phyloP scores from a whole-genome alignment of 2,113 vertebrate species.

The Montifringilla adamsi region DNA sequence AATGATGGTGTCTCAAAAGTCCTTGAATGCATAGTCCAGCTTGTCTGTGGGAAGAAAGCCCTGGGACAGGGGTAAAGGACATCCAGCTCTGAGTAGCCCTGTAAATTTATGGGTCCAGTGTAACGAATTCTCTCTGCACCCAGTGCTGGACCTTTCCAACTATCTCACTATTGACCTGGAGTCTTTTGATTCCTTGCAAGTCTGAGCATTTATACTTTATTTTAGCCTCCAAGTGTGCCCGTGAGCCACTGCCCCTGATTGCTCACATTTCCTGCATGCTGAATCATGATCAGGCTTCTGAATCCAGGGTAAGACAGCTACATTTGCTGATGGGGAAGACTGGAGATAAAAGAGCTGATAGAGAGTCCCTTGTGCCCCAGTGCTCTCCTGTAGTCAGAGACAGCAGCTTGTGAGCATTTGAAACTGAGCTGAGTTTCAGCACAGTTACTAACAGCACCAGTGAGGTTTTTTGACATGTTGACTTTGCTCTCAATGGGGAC shows the following conservation, averaged over 20 bases:
- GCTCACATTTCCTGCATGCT: background rate
- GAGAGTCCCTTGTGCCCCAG: background rate
- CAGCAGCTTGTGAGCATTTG: background rate
- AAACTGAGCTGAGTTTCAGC: background rate
- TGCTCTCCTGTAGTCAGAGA: background rate
- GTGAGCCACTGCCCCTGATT: background rate
- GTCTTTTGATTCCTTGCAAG: background rate
- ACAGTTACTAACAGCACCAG: background rate
- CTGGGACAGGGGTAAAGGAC: background rate
- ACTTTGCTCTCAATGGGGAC: background rate
- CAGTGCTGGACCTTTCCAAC: background rate
- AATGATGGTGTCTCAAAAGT: background rate
- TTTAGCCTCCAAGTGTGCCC: background rate
- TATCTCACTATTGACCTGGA: background rate
- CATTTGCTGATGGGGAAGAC: background rate
- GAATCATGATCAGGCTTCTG: background rate
- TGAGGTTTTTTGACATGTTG: background rate
- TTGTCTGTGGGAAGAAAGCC: background rate
- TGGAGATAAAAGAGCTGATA: background rate
- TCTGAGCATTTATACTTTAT: background rate
- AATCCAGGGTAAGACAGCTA: background rate
- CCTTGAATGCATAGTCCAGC: background rate
- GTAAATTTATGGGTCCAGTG: background rate
- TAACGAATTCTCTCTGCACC: background rate
- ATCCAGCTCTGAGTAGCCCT: background rate